A percentile compares a stretch with the other conserved stretches of the same genome.
Conservation (phyloP, 2,888 invertebrate species). For the Agrochola litura region DNA sequence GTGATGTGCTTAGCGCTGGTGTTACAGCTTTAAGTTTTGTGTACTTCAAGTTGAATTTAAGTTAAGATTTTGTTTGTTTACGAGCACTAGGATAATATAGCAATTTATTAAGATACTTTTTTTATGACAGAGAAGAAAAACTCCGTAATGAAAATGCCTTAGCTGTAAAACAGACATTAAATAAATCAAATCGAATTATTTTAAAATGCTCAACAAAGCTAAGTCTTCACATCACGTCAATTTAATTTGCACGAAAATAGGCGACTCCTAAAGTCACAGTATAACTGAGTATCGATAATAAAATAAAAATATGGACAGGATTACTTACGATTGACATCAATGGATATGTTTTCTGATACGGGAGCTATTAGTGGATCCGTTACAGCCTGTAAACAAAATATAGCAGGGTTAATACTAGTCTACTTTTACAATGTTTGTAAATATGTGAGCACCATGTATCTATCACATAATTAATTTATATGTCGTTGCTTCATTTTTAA, state of each 20-base stretch:
- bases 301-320: neutral
- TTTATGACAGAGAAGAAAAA: too few species aligned
- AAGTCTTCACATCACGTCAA: too few species aligned
- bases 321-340: constrained; percentile 92
- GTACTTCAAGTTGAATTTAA: constrained; percentile 6
- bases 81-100: neutral
- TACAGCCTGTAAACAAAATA: constrained; percentile 92
- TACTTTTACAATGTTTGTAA: too few species aligned
- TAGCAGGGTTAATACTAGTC: neutral
- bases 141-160: too few species aligned
- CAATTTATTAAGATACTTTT: too few species aligned
- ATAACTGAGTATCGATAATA: neutral
- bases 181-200: too few species aligned
- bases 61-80: constrained; percentile 13
- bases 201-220: too few species aligned
- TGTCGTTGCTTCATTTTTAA: too few species aligned
- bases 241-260: neutral
- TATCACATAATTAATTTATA: too few species aligned
- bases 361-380: constrained; percentile 93
- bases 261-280: neutral
- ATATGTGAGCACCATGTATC: too few species aligned
- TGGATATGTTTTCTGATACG: constrained; percentile 91
- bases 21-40: constrained; percentile 32
- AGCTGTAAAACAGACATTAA: too few species aligned
- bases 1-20: constrained; percentile 44